Evolutionary conservation across 2,888 invertebrate species (phyloP), one percentile per base, ranked within the genome.

Genomic region (Oscheius sp.): DNA sequence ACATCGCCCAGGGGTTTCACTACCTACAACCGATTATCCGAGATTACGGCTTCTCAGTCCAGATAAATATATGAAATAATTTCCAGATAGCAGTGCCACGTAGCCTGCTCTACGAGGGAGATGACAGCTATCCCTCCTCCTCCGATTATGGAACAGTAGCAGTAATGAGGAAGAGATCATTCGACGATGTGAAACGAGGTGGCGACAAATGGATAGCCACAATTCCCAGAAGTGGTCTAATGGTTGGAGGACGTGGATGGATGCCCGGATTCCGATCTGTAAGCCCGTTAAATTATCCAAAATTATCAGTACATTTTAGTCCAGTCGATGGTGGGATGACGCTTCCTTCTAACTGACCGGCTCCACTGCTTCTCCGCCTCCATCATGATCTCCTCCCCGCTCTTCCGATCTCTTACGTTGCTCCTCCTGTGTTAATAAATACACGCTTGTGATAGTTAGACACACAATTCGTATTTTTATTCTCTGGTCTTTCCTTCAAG

Each of bases 161-260:
- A 6, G 23, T 55, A 13, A 61, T 66, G 46, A n/a, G 66, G 29
- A 72, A 55, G 56, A 55, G 64, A 12, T 66, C 46, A 21, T 72
- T 64, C 29, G 55, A 72, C 21, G 66, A 66, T 25, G 64, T 35
- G 13, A 72, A 72, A 45, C 72, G 72, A 12, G 64, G 72, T 18
- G 72, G 53, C 13, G 63, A 52, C 29, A 45, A 64, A 53, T 66
- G 49, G 52, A 55, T 66, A 53, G 72, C 58, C 21, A 46, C 72
- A 1, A 75, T 80, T 27, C 81, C 81, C 7, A 73, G 81, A 6
- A 75, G 77, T 45, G 81, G 81, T 2, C 59, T 79, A n/a, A 77
- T 81, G 78, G 76, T 81, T 71, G 75, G 77, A 16, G 81, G 81
- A 49, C 75, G 81, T 16, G 81, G 81, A 52, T 81, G 81, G 81